Evolutionary conservation across 2,797 vertebrate genomes (phyloP), one percentile per base, ranked within the genome.

Genomic region (Taeniopygia guttata): DNA sequence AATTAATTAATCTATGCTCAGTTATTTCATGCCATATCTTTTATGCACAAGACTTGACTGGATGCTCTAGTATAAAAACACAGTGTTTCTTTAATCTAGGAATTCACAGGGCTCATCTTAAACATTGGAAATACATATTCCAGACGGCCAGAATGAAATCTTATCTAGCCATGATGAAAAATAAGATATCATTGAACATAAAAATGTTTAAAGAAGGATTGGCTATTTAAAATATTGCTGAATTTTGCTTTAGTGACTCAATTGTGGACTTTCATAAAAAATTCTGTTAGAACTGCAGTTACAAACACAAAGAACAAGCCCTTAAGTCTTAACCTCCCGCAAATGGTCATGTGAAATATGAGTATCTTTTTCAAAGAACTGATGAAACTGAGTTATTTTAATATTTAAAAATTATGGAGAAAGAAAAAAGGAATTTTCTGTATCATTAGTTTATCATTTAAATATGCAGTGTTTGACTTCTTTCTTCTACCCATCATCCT

Each of bases 101-200:
- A 89, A 73, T 85, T 94, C 77, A 72, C 21, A 72, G 40, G 30
- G 12, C 60, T 91, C 70, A 51, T 25, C 84, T 96, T 92, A 58
- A 77, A 80, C 10, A 30, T 54, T 80, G 49, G 26, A 94, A 93
- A 97, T 78, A 46, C 38, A 27, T 64, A 79, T n/a, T 93, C 59
- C 64, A 95, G 85, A 84, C 22, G 87, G 10, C 10, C 18, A 54
- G 77, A 94, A 93, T 23, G 59, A 93, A 94, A 94, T 80, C n/a
- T 5, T 87, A 77, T 76, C 13, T 8, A 90, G 32, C 29, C 58
- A 42, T 67, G 32, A 87, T 86, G 82, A 92, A 96, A 96, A 95
- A 84, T 45, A 82, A 51, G 9, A 9, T n/a, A 73, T 78, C 32
- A 90, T 34, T 48, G 74, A 94, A 88, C 26, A 93, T 11, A 85